Conservation (phyloP, 2,888 invertebrate genomes). For the Arge pagana region DNA sequence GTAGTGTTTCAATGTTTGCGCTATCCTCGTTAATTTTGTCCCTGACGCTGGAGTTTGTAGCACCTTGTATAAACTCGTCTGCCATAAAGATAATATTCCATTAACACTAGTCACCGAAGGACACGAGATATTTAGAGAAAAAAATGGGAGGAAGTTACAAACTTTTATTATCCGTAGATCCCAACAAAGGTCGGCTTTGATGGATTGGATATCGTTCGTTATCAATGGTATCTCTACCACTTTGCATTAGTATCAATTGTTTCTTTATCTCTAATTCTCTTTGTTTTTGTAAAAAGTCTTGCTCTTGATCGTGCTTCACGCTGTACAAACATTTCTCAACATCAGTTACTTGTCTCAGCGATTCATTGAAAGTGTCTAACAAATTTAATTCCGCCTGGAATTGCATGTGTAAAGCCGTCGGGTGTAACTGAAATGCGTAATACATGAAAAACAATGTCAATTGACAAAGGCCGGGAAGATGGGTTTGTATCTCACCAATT, state of each 20-base stretch:
- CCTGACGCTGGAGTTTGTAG: no score
- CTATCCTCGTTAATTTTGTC: no score
- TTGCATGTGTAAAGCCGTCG: constrained; percentile 64
- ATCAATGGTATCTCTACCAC: constrained; percentile 28
- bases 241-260: constrained; percentile 30
- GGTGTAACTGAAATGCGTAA: constrained; percentile 52
- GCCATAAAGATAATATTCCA: constrained; percentile 27
- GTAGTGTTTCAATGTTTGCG: no score
- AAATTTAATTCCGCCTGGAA: constrained; percentile 67
- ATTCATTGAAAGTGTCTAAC: constrained; percentile 66
- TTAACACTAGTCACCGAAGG: constrained; percentile 22
- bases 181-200: constrained; percentile 23
- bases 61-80: no score
- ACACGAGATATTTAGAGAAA: no score
- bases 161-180: no score
- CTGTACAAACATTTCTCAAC: constrained; percentile 60
- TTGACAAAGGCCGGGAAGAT: no score
- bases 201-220: constrained; percentile 16
- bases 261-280: constrained; percentile 35
- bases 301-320: constrained; percentile 39
- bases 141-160: no score
- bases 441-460: background rate
- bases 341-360: constrained; percentile 62
- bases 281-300: constrained; percentile 38
- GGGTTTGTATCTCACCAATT: constrained; percentile 34